Percentiles rank a stretch among this genome's conserved stretches.
Evolutionary conservation across 1,140 invertebrate species (phyloP).

Genomic region (Rhopalosiphum maidis): DNA sequence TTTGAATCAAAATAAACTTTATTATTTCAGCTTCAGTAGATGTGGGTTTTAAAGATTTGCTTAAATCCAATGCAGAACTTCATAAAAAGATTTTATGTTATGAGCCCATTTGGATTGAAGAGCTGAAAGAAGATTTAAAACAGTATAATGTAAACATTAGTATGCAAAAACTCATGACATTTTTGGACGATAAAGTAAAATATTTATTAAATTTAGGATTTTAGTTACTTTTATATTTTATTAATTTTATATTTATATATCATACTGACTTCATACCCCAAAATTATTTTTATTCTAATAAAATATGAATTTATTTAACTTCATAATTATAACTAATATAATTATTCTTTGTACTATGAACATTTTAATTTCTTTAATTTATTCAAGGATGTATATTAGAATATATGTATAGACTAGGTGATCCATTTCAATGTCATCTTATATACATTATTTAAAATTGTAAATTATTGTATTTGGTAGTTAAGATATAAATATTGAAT

Average conservation of each 20-base stretch:
- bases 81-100: constrained; percentile 65
- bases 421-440: background rate
- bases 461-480: background rate
- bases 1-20: background rate
- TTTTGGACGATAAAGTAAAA: constrained; percentile 66
- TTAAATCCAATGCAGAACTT: constrained; percentile 62
- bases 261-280: background rate
- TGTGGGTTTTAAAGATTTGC: constrained; percentile 61
- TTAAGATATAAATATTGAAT: background rate
- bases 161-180: constrained; percentile 63
- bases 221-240: background rate
- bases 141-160: constrained; percentile 64
- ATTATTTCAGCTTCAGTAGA: constrained; percentile 44
- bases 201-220: background rate
- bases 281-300: background rate
- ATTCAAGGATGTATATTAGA: too few species aligned
- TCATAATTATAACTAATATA: background rate
- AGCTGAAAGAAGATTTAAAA: constrained; percentile 63
- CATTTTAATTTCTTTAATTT: background rate
- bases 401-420: too few species aligned
- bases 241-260: background rate
- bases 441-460: background rate
- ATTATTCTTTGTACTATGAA: background rate
- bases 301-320: background rate
- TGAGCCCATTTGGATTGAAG: constrained; percentile 65